Evolutionary conservation across 2,797 vertebrate species (phyloP).

Genomic region (Anguilla anguilla): DNA sequence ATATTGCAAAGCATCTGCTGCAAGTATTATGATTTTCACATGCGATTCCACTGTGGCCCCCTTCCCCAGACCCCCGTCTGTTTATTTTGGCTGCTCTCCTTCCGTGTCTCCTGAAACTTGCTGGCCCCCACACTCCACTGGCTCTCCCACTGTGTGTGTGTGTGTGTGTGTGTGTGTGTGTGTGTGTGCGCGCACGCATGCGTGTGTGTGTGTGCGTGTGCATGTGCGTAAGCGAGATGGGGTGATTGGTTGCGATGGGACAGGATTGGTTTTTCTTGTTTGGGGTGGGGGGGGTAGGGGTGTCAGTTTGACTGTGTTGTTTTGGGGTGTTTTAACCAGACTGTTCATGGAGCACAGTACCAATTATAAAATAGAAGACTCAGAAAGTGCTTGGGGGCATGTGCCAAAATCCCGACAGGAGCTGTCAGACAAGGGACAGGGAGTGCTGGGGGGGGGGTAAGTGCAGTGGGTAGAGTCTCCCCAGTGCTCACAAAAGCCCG

Average conservation of each 20-base stretch:
- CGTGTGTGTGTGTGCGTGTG: neutral
- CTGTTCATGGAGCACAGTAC: constrained; percentile 59
- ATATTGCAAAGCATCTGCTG: constrained; percentile 37
- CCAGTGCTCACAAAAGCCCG: constrained; percentile 67
- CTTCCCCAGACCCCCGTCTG: constrained; percentile 27
- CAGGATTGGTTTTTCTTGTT: neutral
- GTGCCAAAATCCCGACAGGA: constrained; percentile 71
- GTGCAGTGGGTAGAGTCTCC: constrained; percentile 16
- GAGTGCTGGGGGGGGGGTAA: constrained; percentile 19
- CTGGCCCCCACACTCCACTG: constrained; percentile 41
- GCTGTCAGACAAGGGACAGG: constrained; percentile 64
- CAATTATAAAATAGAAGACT: constrained; percentile 71
- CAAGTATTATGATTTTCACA: constrained; percentile 39
- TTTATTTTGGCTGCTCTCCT: constrained; percentile 50
- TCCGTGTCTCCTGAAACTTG: constrained; percentile 60
- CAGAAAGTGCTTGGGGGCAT: constrained; percentile 66
- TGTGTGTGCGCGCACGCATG: neutral
- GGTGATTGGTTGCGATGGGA: constrained; percentile 44
- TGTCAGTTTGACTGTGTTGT: neutral
- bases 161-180: constrained; percentile 46
- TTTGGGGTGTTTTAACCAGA: constrained; percentile 15
- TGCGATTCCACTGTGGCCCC: constrained; percentile 18
- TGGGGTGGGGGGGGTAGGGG: neutral
- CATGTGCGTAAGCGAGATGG: constrained; percentile 15
- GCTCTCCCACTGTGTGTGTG: constrained; percentile 48